These are phyloP conservation scores for Lacerta agilis DNA, from an alignment of 2,797 vertebrate species.

Conservation along the genomic window DNA sequence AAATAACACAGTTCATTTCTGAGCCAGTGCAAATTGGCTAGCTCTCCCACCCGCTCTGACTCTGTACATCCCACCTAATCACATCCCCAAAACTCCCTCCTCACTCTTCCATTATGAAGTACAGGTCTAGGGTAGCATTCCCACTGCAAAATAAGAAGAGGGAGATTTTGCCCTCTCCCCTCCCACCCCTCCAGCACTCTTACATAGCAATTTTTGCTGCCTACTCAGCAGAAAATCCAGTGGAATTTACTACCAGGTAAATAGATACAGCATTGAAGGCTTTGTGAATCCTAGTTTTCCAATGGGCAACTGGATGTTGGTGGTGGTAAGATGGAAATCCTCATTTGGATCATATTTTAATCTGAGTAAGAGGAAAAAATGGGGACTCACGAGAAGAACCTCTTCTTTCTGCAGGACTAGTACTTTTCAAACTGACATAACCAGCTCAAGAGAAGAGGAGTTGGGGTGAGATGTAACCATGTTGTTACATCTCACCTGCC, in stretches of 20 bases:
- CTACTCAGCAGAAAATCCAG: no score
- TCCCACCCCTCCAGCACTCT: no score
- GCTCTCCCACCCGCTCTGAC: neutral
- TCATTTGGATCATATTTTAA: neutral
- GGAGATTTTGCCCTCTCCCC: no score
- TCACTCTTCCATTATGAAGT: neutral
- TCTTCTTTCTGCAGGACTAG: neutral
- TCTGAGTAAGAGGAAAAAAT: neutral
- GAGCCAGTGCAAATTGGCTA: neutral
- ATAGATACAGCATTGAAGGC: no score
- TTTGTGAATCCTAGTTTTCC: neutral
- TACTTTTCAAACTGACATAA: neutral
- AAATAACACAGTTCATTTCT: neutral
- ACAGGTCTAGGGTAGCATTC: neutral
- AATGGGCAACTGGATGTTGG: neutral
- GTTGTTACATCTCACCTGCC: neutral
- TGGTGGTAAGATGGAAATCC: neutral
- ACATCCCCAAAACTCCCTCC: neutral
- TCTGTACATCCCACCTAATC: neutral
- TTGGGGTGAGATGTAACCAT: neutral
- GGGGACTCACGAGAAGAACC: neutral
- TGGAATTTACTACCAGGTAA: no score
- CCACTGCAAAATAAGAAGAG: no score
- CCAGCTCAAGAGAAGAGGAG: neutral
- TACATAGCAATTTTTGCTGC: neutral